phyloP scores from a whole-genome alignment of 2,888 invertebrate species.

The Colletes collaris region DNA sequence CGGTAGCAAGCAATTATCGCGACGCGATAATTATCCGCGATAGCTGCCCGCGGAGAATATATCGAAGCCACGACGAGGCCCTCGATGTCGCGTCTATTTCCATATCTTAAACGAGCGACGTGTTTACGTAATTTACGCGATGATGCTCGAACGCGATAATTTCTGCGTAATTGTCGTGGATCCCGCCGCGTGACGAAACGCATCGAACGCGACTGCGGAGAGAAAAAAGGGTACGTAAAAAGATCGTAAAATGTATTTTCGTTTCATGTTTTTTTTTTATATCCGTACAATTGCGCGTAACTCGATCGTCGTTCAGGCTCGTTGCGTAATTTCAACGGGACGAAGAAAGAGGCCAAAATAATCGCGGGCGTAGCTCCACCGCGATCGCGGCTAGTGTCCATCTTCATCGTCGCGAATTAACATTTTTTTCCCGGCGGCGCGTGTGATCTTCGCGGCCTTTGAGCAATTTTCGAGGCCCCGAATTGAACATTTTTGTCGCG shows the following conservation, averaged over 20 bases:
- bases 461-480: conserved; percentile 35
- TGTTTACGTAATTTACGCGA: conserved; percentile 29
- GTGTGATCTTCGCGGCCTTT: conserved; percentile 31
- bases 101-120: background rate
- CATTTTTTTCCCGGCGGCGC: conserved; percentile 34
- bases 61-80: background rate
- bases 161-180: conserved; percentile 1
- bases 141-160: background rate
- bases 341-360: conserved; percentile 9
- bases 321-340: conserved; percentile 13
- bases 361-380: conserved; percentile 37
- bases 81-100: background rate
- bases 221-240: no score
- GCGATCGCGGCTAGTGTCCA: conserved; percentile 33
- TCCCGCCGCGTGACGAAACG: background rate
- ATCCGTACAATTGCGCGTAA: background rate
- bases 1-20: conserved; percentile 43
- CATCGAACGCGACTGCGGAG: no score
- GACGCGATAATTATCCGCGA: conserved; percentile 43
- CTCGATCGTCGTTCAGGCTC: conserved; percentile 7
- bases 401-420: conserved; percentile 60
- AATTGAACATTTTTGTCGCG: conserved; percentile 54
- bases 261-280: background rate
- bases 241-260: background rate
- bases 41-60: conserved; percentile 33